These are phyloP conservation scores for Myodes glareolus DNA, from an alignment of 2,113 vertebrate genomes.

Conservation along the genomic window DNA sequence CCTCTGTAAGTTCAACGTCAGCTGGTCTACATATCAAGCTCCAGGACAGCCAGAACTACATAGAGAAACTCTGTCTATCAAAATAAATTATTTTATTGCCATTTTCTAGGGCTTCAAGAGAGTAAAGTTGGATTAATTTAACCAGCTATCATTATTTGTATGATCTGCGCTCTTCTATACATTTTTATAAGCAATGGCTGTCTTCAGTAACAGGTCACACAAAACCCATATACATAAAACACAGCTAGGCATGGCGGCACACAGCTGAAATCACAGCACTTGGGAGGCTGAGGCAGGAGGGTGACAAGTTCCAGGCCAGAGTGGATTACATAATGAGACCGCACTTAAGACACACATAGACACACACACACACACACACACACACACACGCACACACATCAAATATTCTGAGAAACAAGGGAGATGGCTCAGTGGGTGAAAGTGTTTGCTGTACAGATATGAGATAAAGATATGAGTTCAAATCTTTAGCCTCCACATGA, in stretches of 20 bases:
- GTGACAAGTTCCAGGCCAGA: neutral
- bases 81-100: neutral
- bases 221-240: slow-evolving; percentile 16
- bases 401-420: neutral
- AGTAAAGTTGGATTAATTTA: neutral
- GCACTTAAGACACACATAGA: neutral
- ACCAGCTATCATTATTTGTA: neutral
- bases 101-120: neutral
- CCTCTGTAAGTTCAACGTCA: neutral
- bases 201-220: slow-evolving; percentile 11
- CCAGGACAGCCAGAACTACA: neutral
- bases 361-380: neutral
- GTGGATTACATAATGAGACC: neutral
- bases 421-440: neutral
- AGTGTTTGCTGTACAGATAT: neutral
- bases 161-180: neutral
- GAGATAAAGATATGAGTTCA: neutral
- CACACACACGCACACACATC: neutral
- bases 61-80: neutral
- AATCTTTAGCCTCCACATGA: neutral
- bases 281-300: neutral
- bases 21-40: neutral
- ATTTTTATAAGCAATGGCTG: neutral
- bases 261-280: neutral
- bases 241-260: neutral